Percentiles rank a stretch among this genome's conserved stretches.
phyloP scores from a whole-genome alignment of 2,888 invertebrate species.

The Actias luna region DNA sequence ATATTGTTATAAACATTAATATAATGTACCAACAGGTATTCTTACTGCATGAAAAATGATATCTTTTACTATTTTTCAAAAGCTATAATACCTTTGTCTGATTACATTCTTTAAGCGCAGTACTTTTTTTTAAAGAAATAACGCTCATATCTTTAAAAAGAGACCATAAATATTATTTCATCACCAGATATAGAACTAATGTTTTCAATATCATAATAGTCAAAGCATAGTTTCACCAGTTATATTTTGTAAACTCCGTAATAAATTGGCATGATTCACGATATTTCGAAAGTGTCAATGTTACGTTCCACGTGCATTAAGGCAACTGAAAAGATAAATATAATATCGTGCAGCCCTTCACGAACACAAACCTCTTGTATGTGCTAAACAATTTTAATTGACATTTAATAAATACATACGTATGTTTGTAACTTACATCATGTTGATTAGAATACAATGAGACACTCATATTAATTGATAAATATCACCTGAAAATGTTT shows the following conservation, averaged over 20 bases:
- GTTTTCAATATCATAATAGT: conserved; percentile 1
- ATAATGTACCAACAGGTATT: too few relatives aligned
- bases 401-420: not conserved
- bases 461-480: not conserved
- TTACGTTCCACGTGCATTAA: conserved; percentile 27
- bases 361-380: conserved; percentile 23
- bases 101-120: too few relatives aligned
- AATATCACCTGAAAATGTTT: not conserved
- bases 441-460: not conserved
- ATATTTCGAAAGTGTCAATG: conserved; percentile 37
- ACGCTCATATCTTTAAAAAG: not conserved
- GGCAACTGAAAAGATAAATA: conserved; percentile 11
- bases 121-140: too few relatives aligned
- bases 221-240: not conserved
- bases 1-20: too few relatives aligned
- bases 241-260: conserved; percentile 1
- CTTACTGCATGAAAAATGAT: too few relatives aligned
- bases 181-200: not conserved
- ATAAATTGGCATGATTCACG: conserved; percentile 2
- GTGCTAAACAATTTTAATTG: not conserved
- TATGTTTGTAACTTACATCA: not conserved
- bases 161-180: not conserved
- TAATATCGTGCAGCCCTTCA: conserved; percentile 15
- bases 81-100: too few relatives aligned
- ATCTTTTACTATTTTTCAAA: too few relatives aligned